Evolutionary conservation across 2,888 invertebrate species (phyloP).

Genomic region (Apamea crenata): DNA sequence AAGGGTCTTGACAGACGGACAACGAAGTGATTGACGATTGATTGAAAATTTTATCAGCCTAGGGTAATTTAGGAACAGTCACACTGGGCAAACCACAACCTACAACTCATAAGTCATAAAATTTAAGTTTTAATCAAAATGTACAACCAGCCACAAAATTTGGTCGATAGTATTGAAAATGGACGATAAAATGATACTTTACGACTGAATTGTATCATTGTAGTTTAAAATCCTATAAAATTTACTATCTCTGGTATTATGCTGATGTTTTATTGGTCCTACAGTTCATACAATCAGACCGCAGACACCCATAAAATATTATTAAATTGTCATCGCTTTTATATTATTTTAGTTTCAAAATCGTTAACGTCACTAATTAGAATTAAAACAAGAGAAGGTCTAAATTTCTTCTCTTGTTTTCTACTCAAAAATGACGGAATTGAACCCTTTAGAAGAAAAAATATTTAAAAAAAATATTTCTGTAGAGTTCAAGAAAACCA

Average conservation of each 20-base stretch:
- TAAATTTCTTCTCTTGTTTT: no score
- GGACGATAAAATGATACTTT: constrained; percentile 47
- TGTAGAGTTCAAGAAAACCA: neutral
- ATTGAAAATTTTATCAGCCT: neutral
- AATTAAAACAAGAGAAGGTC: neutral
- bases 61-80: neutral
- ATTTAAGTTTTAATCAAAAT: constrained; percentile 49
- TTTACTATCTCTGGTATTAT: constrained; percentile 26
- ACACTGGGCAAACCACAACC: neutral
- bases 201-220: constrained; percentile 47
- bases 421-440: neutral
- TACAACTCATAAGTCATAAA: constrained; percentile 15
- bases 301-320: constrained; percentile 21
- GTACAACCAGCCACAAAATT: constrained; percentile 34
- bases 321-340: constrained; percentile 2
- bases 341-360: neutral
- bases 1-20: no score
- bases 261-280: constrained; percentile 33
- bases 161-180: constrained; percentile 45
- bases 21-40: no score
- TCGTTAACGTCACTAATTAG: neutral
- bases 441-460: neutral
- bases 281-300: constrained; percentile 32
- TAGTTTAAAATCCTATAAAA: constrained; percentile 49
- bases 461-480: neutral